Evolutionary conservation across 2,113 vertebrate genomes (phyloP).

Genomic region (Chrysemys picta): DNA sequence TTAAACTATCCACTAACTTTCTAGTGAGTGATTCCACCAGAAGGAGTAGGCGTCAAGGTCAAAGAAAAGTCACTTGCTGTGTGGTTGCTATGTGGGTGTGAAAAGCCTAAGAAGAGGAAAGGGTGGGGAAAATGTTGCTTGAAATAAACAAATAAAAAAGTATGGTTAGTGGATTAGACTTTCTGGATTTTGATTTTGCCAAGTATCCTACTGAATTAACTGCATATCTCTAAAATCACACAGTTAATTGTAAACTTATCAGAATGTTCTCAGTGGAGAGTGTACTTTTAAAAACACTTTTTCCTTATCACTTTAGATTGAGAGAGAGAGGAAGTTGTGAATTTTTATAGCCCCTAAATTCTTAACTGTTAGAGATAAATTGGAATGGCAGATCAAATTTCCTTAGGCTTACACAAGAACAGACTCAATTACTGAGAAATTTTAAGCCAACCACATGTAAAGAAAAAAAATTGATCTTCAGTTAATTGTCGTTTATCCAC

Average conservation of each 20-base stretch:
- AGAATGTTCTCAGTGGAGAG: background rate
- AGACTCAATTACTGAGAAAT: background rate
- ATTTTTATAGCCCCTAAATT: conserved; percentile 54
- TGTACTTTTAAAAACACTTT: background rate
- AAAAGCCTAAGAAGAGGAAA: conserved; percentile 66
- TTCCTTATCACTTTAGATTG: conserved; percentile 46
- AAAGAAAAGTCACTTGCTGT: conserved; percentile 58
- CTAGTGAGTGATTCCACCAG: background rate
- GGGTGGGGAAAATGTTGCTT: conserved; percentile 54
- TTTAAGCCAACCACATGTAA: background rate
- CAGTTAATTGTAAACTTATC: background rate
- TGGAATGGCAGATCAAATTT: conserved; percentile 16
- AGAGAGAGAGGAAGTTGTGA: conserved; percentile 40
- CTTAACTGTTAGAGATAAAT: conserved; percentile 44
- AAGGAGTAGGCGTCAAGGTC: conserved; percentile 42
- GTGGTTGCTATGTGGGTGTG: conserved; percentile 57
- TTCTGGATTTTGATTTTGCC: background rate
- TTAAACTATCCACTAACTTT: background rate
- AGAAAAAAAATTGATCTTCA: background rate
- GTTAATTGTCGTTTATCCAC: background rate
- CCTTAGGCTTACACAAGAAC: background rate
- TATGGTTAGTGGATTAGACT: conserved; percentile 13
- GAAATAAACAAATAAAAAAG: conserved; percentile 66
- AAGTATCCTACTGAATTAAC: conserved; percentile 4
- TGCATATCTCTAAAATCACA: background rate